Conservation (phyloP, 2,113 vertebrate genomes). For the Otis tarda region DNA sequence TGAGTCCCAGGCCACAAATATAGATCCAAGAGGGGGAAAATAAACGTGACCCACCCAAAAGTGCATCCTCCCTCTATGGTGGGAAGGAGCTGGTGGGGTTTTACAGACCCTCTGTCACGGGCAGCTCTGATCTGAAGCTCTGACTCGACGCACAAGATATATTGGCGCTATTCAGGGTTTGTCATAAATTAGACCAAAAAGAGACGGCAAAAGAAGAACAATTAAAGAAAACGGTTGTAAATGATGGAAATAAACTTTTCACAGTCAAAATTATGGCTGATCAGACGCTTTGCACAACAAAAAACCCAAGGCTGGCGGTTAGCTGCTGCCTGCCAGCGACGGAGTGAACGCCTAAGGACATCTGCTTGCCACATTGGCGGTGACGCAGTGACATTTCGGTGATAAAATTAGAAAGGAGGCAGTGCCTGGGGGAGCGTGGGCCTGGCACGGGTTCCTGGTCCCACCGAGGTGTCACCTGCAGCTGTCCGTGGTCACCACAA, state of each 20-base stretch:
- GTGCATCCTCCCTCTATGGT: fast-evolving
- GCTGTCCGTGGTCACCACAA: not conserved
- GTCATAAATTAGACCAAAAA: not conserved
- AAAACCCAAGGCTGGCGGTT: not conserved
- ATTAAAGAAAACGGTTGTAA: not conserved
- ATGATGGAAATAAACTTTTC: not conserved
- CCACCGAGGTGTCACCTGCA: not conserved
- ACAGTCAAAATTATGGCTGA: not conserved
- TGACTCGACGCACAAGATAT: not conserved
- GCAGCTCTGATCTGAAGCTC: not conserved
- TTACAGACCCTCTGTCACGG: not conserved
- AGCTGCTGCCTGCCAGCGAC: not conserved
- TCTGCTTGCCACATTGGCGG: not conserved
- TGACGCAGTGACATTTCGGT: not conserved
- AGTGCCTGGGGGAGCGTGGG: not conserved
- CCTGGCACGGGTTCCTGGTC: not conserved
- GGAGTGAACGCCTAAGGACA: not conserved
- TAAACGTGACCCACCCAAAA: not conserved
- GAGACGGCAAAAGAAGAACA: not conserved
- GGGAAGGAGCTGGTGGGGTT: not conserved
- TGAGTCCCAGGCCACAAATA: not conserved
- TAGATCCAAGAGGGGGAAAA: not conserved
- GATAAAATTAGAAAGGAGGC: slow-evolving; percentile 44
- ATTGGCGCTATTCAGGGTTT: not conserved
- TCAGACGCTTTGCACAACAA: not conserved